A percentile compares a stretch with the other conserved stretches of the same genome.
phyloP scores from a whole-genome alignment of 1,140 invertebrate species.

The Aleiodes sp. region DNA sequence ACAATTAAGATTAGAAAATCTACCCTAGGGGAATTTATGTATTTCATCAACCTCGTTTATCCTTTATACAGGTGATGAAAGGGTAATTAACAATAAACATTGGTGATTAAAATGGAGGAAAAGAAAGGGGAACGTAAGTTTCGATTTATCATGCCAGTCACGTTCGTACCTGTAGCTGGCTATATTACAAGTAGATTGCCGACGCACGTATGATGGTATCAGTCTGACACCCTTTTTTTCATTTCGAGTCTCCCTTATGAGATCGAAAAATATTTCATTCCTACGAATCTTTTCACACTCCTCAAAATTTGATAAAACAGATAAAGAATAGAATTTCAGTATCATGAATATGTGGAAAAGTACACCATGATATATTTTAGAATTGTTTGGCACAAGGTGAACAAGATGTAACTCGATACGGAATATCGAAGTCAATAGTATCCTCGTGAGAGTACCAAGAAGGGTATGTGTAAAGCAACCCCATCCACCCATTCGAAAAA shows the following conservation, averaged over 20 bases:
- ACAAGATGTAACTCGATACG: conserved; percentile 52
- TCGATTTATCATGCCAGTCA: conserved; percentile 19
- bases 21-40: not conserved
- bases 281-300: not conserved
- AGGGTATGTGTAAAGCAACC: no score
- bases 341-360: not conserved
- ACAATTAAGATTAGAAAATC: not conserved
- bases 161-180: conserved; percentile 13
- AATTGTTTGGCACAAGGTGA: conserved; percentile 43
- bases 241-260: not conserved
- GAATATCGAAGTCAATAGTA: conserved; percentile 52
- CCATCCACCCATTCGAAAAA: conserved; percentile 15
- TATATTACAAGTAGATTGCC: conserved; percentile 19
- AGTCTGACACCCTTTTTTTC: not conserved
- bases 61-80: not conserved
- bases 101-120: conserved; percentile 3
- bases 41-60: not conserved
- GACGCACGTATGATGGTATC: conserved; percentile 19
- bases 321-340: not conserved
- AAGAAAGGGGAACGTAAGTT: conserved; percentile 22
- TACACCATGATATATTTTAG: conserved; percentile 24
- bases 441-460: conserved; percentile 41
- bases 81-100: conserved; percentile 20
- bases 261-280: not conserved
- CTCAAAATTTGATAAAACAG: not conserved